Base-by-base conservation (phyloP, 2,888 invertebrate genomes). In the Druceiella hillmani region DNA sequence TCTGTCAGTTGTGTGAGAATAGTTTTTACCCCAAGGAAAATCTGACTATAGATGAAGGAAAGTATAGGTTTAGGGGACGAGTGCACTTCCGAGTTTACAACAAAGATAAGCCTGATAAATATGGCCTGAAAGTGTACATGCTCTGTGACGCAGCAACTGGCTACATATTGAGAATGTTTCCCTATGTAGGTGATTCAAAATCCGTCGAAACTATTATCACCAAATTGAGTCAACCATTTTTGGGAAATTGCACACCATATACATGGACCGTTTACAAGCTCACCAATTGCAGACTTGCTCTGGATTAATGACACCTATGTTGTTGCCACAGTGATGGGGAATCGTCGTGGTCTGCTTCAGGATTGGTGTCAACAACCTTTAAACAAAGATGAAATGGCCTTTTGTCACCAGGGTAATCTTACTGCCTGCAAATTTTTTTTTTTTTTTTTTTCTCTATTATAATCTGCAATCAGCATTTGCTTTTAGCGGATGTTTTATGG, bases 31-130 rank as follows among this genome's bases (percentile, higher is more conserved):
- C 48, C 12, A 31, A 43, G 35, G 46, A 47, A 40, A 24, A 30
- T 4, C 16, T 45, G 22, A 43, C 43, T 11, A 43, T 41, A 3
- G 41, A 43, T 33, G 43, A 47, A 26, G 48, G 50, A 9, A 50
- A 43, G 5, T 46, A 46, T 44, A 44, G 44, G 3, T 48, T 47
- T 30, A 41, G 45, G 33, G 47, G 45, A 20, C 26, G 39, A 22
- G 35, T 41, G 12, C 39, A 41, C 17, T 45, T 45, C 29, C 13
- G 39, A 28, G 45, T 41, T 9, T 48, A 31, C 17, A 48, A 47
- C 14, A 48, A 50, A 39, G 45, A 47, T 26, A 47, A 48, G 26
- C 46, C 48, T 6, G 41, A 48, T 29, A 45, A 48, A 35, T 44
- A 45, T 13, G 44, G 47, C 13, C 42, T 47, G 41, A 45, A 45